These are phyloP conservation scores for Hydrozoanthus gracilis DNA, from an alignment of 92 coral and sea anemone genomes.

Conservation along the genomic window DNA sequence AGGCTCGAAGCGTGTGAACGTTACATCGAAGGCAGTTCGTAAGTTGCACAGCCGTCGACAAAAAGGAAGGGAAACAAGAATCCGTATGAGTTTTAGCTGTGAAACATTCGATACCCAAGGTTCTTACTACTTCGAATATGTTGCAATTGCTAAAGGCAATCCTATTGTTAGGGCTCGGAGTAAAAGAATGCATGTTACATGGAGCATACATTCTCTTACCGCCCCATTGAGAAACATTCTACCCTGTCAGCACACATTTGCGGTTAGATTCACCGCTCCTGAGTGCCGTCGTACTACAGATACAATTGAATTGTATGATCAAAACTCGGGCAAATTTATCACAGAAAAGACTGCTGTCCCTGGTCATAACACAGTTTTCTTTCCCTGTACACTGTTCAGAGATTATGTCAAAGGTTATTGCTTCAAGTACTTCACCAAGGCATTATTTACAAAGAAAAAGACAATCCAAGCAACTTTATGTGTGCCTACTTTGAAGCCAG, in stretches of 20 bases:
- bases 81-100: conserved; percentile 84
- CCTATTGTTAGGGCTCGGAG: conserved; percentile 73
- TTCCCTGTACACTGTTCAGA: conserved; percentile 77
- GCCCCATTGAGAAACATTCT: conserved; percentile 72
- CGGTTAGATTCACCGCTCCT: conserved; percentile 75
- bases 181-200: conserved; percentile 63
- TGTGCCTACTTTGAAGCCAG: conserved; percentile 79
- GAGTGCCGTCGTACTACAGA: conserved; percentile 77
- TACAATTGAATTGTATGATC: conserved; percentile 67
- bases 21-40: conserved; percentile 76
- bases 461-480: conserved; percentile 74
- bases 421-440: conserved; percentile 82
- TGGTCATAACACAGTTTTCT: conserved; percentile 67
- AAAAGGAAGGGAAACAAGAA: conserved; percentile 45
- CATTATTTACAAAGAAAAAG: conserved; percentile 59
- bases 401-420: conserved; percentile 87
- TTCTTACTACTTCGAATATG: conserved; percentile 78
- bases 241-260: conserved; percentile 81
- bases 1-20: conserved; percentile 65
- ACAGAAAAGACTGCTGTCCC: conserved; percentile 65
- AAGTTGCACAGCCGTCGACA: conserved; percentile 77
- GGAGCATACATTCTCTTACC: conserved; percentile 71
- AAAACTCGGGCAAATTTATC: conserved; percentile 69
- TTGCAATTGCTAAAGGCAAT: conserved; percentile 56
- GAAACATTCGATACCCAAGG: conserved; percentile 84